Evolutionary conservation across 2,888 invertebrate species (phyloP), one percentile per base, ranked within the genome.

Genomic region (Trichogramma dendrolimi): DNA sequence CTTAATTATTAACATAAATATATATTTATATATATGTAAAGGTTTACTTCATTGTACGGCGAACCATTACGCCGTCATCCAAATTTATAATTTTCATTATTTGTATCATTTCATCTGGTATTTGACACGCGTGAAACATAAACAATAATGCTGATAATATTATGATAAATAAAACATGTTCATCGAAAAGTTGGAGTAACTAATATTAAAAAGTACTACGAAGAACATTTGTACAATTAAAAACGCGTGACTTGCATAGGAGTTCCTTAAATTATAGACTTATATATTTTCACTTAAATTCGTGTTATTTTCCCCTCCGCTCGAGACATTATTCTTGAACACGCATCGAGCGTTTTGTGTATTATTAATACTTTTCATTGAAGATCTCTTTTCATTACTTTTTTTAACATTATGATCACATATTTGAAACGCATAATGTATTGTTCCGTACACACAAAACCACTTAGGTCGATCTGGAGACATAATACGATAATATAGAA

Each of bases 21-120:
- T 69, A 70, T 71, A 62, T 67, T 67, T 69, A 68, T 70, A 66
- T 65, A 68, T 69, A 70, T 71, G 71, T 71, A 68, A 70, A 66
- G 68, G 62, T 68, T 73, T 75, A 75, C 73, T 75, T 75, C 75
- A 76, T 77, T 75, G 75, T 77, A 78, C 77, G 77, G 77, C 76
- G 76, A 78, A 78, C 75, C 77, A 78, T 78, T 75, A 77, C 77
- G 76, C 77, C 74, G 27, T 27, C 27, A 27, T 27, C 27, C 27
- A 27, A 27, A 27, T 27, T 27, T 73, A 71, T 70, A 74, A 69
- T 71, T 69, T 71, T 61, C 68, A 72, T 69, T 72, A 70, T 66
- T 74, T 71, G 65, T 68, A 68, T 64, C 60, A 62, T 61, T 56
- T 58, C 54, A 58, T 49, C 66, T 64, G 60, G 27, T 67, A 67